Conservation (phyloP, 2,888 invertebrate genomes). For the Aelia acuminata region DNA sequence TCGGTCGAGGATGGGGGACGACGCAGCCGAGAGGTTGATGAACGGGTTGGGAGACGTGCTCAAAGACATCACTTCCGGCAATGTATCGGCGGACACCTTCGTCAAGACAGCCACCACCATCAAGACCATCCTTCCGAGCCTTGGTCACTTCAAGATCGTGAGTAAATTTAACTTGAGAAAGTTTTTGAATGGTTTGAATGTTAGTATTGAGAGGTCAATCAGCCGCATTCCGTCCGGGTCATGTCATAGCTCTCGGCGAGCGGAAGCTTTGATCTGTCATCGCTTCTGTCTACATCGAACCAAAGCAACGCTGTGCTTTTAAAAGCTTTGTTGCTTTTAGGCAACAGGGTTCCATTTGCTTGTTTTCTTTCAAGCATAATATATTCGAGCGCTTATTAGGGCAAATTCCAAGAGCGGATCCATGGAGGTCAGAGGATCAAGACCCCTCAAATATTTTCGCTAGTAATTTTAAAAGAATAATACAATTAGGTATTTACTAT, state of each 20-base stretch:
- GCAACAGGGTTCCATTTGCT: no score
- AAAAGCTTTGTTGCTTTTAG: no score
- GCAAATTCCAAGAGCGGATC: no score
- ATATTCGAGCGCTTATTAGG: no score
- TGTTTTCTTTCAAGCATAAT: no score
- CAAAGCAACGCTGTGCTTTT: no score
- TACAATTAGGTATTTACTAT: no score
- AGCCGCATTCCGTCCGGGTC: neutral
- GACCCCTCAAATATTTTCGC: no score
- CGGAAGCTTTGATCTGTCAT: conserved; percentile 20
- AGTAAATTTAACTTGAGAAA: no score
- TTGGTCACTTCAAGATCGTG: conserved; percentile 66
- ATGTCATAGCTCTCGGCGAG: neutral
- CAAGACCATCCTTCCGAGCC: conserved; percentile 65
- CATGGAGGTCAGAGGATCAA: no score
- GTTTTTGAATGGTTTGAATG: neutral
- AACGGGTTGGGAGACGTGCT: conserved; percentile 65
- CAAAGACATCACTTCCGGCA: conserved; percentile 63
- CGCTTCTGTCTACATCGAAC: neutral
- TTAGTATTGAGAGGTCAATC: neutral
- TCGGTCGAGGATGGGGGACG: conserved; percentile 47
- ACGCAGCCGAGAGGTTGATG: conserved; percentile 61
- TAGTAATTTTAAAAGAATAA: no score
- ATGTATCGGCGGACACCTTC: conserved; percentile 64
- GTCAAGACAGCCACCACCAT: conserved; percentile 65